Evolutionary conservation across 2,797 vertebrate genomes (phyloP).

Genomic region (Eurystomus glaucurus): DNA sequence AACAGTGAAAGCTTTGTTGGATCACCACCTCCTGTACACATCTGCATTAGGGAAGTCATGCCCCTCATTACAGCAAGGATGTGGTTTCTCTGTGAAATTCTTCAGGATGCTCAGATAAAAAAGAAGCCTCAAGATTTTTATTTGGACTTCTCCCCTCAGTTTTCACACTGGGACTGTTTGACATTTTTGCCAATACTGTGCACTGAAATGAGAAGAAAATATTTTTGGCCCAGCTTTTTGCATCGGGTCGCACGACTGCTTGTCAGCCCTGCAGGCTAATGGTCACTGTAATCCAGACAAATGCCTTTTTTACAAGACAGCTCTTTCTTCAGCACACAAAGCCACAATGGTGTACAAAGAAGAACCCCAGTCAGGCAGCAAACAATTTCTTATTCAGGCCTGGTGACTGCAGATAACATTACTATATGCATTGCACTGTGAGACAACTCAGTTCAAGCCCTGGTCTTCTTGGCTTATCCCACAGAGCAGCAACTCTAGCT

Average conservation of each 20-base stretch:
- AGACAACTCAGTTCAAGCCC: background rate
- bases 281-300: background rate
- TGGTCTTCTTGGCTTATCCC: background rate
- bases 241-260: background rate
- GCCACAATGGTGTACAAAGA: background rate
- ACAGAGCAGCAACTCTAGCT: background rate
- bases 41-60: background rate
- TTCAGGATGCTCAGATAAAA: background rate
- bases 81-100: background rate
- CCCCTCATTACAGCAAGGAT: background rate
- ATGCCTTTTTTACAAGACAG: background rate
- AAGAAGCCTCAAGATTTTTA: background rate
- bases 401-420: background rate
- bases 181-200: background rate
- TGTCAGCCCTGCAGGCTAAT: background rate
- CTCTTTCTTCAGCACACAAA: background rate
- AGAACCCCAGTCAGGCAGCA: background rate
- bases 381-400: background rate
- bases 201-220: background rate
- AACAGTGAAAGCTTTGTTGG: background rate
- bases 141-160: rapidly evolving
- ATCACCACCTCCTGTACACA: background rate
- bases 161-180: background rate
- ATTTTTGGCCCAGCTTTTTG: background rate
- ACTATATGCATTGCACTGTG: background rate